Base-by-base conservation (phyloP, 2,797 vertebrate species). In the Astyanax mexicanus region DNA sequence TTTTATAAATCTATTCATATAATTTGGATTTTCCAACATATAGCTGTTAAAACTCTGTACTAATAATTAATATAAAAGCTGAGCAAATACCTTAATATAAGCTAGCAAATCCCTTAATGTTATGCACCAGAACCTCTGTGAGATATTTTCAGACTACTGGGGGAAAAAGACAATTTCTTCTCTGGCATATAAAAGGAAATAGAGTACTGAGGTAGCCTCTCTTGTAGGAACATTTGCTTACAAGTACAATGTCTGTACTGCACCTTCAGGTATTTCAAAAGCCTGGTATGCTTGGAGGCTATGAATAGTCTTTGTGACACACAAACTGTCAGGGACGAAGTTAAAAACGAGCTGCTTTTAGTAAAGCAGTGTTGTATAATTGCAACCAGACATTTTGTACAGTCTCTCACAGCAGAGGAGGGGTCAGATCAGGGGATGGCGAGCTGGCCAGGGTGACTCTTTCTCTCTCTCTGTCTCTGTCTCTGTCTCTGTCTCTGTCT, bases 381-480 rank as follows among this genome's bases (percentile, higher is more conserved):
- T 75, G 51, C 65, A 38, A 38, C 11, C 25, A 62, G 71, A 75
- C 67, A 3, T 27, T 17, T 17, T 61, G 35, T 21, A 44, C 64
- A 58, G 19, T 69, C 19, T 35, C 13, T 45, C 70, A 68, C 37
- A 74, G 64, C 54, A 71, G 54, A 72, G 52, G 35, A 29, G 37
- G 69, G 69, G 42, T 81, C 77, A 65, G 52, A 62, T 35, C 68
- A 75, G 61, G 72, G 54, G 47, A 38, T 37, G 70, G 61, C 65
- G 57, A 65, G 37, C 25, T 5, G 25, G 44, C 6, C 29, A 69
- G 35, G 27, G 11, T 62, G 29, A 42, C 17, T 35, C 27, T 19
- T 61, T 29, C 21, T 15, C n/a, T n/a, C n/a, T n/a, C n/a, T n/a
- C n/a, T n/a, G n/a, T n/a, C n/a, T n/a, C n/a, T n/a, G n/a, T n/a